Conservation (phyloP, 2,888 invertebrate genomes). For the Trichopoda pennipes region DNA sequence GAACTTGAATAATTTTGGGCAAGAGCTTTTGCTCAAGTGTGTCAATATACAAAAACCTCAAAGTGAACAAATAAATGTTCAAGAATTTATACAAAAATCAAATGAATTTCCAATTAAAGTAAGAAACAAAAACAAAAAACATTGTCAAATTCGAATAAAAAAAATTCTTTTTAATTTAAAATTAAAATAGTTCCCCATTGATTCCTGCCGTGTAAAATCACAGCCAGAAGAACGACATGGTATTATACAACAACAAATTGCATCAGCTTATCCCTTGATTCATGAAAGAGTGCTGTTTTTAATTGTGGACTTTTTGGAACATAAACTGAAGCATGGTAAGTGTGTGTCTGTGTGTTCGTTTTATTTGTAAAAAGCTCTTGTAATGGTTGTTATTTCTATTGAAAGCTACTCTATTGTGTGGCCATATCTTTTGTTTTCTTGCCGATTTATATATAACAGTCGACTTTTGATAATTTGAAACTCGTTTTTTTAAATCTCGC, state of each 20-base stretch:
- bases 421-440: no score
- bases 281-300: conserved; percentile 85
- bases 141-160: background rate
- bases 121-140: conserved; percentile 38
- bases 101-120: conserved; percentile 74
- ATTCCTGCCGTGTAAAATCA: conserved; percentile 74
- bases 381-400: no score
- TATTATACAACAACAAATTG: conserved; percentile 75
- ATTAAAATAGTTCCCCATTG: conserved; percentile 74
- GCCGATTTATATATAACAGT: no score
- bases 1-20: conserved; percentile 70
- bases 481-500: no score
- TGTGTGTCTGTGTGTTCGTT: no score
- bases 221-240: conserved; percentile 72
- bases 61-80: conserved; percentile 50
- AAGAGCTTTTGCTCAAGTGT: conserved; percentile 71
- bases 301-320: conserved; percentile 84
- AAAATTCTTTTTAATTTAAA: no score
- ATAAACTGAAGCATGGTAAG: conserved; percentile 81
- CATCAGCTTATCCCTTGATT: conserved; percentile 85
- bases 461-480: no score
- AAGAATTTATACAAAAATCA: conserved; percentile 71
- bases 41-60: conserved; percentile 68
- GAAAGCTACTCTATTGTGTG: no score
- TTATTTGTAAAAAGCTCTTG: no score